Conservation (phyloP, 1,140 invertebrate genomes). For the Drosophila parvula region DNA sequence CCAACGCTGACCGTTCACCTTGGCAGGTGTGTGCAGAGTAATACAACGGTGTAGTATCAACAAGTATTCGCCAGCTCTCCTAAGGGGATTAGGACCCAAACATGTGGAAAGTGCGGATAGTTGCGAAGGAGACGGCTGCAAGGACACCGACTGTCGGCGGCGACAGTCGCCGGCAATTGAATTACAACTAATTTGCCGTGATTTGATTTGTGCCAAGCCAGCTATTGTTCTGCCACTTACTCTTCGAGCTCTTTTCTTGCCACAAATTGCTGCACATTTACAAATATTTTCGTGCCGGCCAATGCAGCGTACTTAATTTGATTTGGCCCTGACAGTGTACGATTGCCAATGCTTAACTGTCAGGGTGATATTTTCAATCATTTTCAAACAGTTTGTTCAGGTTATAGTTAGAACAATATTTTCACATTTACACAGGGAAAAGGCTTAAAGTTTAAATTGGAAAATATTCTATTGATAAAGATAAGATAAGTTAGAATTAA, state of each 20-base stretch:
- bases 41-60: conserved; percentile 47
- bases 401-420: not conserved
- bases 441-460: not conserved
- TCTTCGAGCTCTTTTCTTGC: conserved; percentile 23
- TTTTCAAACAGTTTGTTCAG: not conserved
- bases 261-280: conserved; percentile 28
- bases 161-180: conserved; percentile 63
- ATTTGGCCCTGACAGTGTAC: conserved; percentile 23
- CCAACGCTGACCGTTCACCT: conserved; percentile 22
- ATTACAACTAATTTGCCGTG: conserved; percentile 78
- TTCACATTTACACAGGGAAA: not conserved
- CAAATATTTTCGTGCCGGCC: conserved; percentile 31
- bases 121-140: conserved; percentile 4
- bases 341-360: conserved; percentile 10
- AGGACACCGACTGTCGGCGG: conserved; percentile 5
- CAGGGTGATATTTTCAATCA: not conserved
- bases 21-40: conserved; percentile 26
- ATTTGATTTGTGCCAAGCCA: conserved; percentile 63
- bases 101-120: conserved; percentile 37
- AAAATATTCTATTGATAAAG: not conserved
- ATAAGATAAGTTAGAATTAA: not conserved
- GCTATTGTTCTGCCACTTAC: conserved; percentile 27
- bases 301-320: conserved; percentile 63
- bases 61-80: conserved; percentile 54
- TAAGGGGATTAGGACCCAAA: conserved; percentile 72